These are phyloP conservation scores for Ptilodon capucinus DNA, from an alignment of 2,888 invertebrate genomes.

Conservation along the genomic window DNA sequence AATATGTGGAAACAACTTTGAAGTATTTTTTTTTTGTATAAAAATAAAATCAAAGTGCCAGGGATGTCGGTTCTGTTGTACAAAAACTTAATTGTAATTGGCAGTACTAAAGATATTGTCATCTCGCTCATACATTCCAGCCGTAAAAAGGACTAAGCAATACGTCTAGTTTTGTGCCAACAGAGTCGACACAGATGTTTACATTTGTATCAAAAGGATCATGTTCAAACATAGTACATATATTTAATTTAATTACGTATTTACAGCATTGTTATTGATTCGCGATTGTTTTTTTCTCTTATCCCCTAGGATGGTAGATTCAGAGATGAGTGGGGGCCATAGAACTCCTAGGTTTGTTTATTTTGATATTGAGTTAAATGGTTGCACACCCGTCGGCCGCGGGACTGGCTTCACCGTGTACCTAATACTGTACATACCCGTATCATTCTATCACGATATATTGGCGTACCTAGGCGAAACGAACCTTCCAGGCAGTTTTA, in stretches of 20 bases:
- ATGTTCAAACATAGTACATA: conserved; percentile 2
- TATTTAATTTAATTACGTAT: neutral
- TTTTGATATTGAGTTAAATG: conserved; percentile 76
- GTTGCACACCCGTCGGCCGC: conserved; percentile 58
- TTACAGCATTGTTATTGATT: conserved; percentile 36
- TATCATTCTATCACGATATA: conserved; percentile 39
- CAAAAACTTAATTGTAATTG: too few species aligned
- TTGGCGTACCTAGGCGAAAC: conserved; percentile 34
- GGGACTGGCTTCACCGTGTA: conserved; percentile 38
- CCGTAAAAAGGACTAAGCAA: too few species aligned
- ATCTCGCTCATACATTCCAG: too few species aligned
- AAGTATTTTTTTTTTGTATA: too few species aligned
- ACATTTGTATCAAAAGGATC: conserved; percentile 18
- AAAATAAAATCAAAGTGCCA: too few species aligned
- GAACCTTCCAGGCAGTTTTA: too few species aligned
- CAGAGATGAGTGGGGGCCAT: conserved; percentile 86
- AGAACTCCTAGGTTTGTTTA: conserved; percentile 87
- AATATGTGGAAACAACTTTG: too few species aligned
- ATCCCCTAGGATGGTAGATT: conserved; percentile 85
- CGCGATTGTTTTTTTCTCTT: conserved; percentile 59
- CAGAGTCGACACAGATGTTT: too few species aligned
- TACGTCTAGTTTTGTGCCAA: too few species aligned
- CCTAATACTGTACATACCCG: conserved; percentile 36
- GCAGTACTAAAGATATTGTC: too few species aligned
- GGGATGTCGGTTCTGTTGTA: too few species aligned